A percentile compares a stretch with the other conserved stretches of the same genome.
Evolutionary conservation across 2,797 vertebrate species (phyloP).

Genomic region (Nannoperca obscura): DNA sequence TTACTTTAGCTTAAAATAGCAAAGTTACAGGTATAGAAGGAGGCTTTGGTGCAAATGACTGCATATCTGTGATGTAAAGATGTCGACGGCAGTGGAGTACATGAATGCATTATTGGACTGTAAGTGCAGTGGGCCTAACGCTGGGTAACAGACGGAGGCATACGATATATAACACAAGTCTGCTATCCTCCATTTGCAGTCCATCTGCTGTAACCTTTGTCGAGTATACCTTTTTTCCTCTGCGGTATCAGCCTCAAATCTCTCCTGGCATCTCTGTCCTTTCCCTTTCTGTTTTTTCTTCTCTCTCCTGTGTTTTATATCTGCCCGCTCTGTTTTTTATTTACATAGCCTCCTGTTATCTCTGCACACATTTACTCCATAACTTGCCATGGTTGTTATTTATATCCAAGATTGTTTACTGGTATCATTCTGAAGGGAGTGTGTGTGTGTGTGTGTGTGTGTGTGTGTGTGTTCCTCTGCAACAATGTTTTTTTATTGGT

Average conservation of each 20-base stretch:
- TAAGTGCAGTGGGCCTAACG: constrained; percentile 18
- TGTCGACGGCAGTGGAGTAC: constrained; percentile 21
- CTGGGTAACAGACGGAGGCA: background rate
- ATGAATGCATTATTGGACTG: constrained; percentile 20
- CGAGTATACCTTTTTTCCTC: constrained; percentile 28
- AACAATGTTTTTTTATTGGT: constrained; percentile 30
- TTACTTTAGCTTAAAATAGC: constrained; percentile 42
- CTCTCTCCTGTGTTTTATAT: constrained; percentile 49
- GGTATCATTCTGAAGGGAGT: constrained; percentile 41
- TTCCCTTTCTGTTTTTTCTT: constrained; percentile 27
- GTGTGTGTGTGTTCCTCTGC: constrained; percentile 9
- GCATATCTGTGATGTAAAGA: constrained; percentile 12
- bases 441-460: constrained; percentile 34
- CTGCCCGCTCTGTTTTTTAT: constrained; percentile 58
- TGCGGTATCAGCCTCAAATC: constrained; percentile 40
- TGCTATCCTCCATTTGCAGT: constrained; percentile 50
- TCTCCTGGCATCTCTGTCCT: constrained; percentile 54
- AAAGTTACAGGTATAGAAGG: constrained; percentile 42
- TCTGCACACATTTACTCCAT: constrained; percentile 52
- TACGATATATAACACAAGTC: constrained; percentile 31
- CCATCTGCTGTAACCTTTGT: constrained; percentile 23
- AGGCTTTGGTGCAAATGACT: constrained; percentile 30
- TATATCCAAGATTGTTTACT: constrained; percentile 50
- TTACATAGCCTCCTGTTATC: constrained; percentile 65
- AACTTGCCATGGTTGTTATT: constrained; percentile 65